Percentiles rank a stretch among this genome's conserved stretches.
Evolutionary conservation across 1,140 invertebrate genomes (phyloP).

Genomic region (Papilio aristodemus): DNA sequence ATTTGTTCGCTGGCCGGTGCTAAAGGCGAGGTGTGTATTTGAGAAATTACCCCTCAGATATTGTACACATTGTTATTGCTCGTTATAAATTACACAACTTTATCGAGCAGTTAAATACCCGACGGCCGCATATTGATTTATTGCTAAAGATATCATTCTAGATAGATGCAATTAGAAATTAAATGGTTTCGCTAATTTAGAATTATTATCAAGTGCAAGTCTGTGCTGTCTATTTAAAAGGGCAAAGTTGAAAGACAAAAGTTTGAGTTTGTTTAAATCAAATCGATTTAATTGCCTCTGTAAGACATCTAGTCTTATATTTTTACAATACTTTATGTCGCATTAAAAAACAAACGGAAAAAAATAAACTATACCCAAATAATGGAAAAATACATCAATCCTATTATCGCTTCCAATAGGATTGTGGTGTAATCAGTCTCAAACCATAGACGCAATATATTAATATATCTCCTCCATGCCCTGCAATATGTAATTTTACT

Average conservation of each 20-base stretch:
- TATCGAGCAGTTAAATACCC: constrained; percentile 57
- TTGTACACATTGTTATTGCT: constrained; percentile 60
- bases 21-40: constrained; percentile 62
- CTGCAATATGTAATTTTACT: too few relatives aligned
- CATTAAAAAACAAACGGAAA: too few relatives aligned
- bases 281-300: background rate
- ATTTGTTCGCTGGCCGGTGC: constrained; percentile 52
- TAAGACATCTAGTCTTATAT: too few relatives aligned
- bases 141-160: constrained; percentile 31
- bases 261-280: too few relatives aligned
- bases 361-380: too few relatives aligned
- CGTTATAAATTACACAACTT: constrained; percentile 60
- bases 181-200: constrained; percentile 30
- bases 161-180: constrained; percentile 33
- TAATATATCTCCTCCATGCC: too few relatives aligned
- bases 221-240: background rate
- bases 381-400: too few relatives aligned
- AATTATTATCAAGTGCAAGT: background rate
- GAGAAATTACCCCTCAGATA: constrained; percentile 65
- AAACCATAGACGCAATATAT: too few relatives aligned
- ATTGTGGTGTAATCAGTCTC: too few relatives aligned
- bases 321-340: too few relatives aligned
- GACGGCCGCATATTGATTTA: constrained; percentile 46
- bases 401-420: too few relatives aligned
- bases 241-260: background rate